Base-by-base conservation (phyloP, 2,797 vertebrate species). In the Takifugu rubripes region DNA sequence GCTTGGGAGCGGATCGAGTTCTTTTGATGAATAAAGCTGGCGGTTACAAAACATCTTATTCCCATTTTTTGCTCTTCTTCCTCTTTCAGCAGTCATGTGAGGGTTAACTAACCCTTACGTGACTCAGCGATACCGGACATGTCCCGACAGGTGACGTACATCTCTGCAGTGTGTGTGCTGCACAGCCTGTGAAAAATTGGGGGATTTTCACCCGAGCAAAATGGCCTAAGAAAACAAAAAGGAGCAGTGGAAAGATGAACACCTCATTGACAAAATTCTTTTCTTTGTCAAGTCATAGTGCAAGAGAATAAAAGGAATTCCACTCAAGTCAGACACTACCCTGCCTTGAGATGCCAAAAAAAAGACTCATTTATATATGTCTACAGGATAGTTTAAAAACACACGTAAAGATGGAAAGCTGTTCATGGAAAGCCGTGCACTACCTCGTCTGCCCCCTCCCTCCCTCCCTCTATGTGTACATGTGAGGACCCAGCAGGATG, bases 151-250 rank as follows among this genome's bases (percentile, higher is more conserved):
- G 90, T 70, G 76, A 79, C 85, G 71, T 60, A 68, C 77, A 84
- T 83, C 72, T 84, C 67, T 61, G 61, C 61, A 49, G 66, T 66
- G 60, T 64, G 50, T 65, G 27, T 17, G n/a, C n/a, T 11, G 5
- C 8, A 75, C 66, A 74, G 56, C 64, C 74, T 67, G 77, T 72
- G 79, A 79, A 77, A 80, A 68, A 40, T 40, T 36, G 56, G 83
- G 75, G 82, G 80, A 84, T 79, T 89, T 87, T 87, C 79, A 82
- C 66, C 53, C 29, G 70, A 78, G 79, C 75, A 74, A 83, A 77
- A 84, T 79, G 83, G 82, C 72, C 66, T 84, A 82, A 77, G 77
- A 87, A 88, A 90, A 92, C 85, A 90, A 91, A 89, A 21, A 77
- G 68, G 60, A 64, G 69, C 68, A 63, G 59, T 75, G 55, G 78